Evolutionary conservation across 64 coral and sea anemone genomes (phyloP).

Genomic region (Montipora cactus): DNA sequence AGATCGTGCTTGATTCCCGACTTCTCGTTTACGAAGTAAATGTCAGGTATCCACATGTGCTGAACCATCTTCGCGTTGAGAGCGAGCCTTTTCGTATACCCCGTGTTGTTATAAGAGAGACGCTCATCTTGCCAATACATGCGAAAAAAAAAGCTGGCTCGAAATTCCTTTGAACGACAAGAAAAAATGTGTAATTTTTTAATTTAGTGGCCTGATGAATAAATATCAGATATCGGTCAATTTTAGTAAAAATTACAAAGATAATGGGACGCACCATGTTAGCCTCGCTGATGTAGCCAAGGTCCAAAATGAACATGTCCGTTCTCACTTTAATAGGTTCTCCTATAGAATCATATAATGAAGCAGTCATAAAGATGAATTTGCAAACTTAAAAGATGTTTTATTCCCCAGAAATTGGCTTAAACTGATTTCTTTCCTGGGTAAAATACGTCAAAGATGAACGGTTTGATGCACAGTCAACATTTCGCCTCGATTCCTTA

Average conservation of each 20-base stretch:
- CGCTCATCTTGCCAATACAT: slow-evolving; percentile 88
- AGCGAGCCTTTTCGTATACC: slow-evolving; percentile 85
- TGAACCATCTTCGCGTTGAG: slow-evolving; percentile 93
- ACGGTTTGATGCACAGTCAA: no score
- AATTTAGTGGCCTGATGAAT: background rate
- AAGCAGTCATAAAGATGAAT: background rate
- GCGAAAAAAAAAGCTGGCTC: slow-evolving; percentile 86
- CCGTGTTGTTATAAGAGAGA: slow-evolving; percentile 77
- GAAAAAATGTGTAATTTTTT: no score
- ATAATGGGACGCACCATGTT: slow-evolving; percentile 75
- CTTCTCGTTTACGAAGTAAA: slow-evolving; percentile 94
- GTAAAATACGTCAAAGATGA: no score
- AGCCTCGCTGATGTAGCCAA: slow-evolving; percentile 92
- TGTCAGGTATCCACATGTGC: slow-evolving; percentile 97
- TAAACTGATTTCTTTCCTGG: no score
- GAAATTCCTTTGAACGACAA: slow-evolving; percentile 68
- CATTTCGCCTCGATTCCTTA: no score
- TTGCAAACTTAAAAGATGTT: no score
- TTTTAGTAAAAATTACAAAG: background rate
- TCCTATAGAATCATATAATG: slow-evolving; percentile 42
- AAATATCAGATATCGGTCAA: no score
- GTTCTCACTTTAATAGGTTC: slow-evolving; percentile 80
- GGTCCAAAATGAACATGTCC: slow-evolving; percentile 90
- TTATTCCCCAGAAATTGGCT: no score
- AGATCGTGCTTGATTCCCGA: slow-evolving; percentile 87